These are phyloP conservation scores for Acyrthosiphon pisum DNA, from an alignment of 1,140 invertebrate genomes.

Conservation along the genomic window DNA sequence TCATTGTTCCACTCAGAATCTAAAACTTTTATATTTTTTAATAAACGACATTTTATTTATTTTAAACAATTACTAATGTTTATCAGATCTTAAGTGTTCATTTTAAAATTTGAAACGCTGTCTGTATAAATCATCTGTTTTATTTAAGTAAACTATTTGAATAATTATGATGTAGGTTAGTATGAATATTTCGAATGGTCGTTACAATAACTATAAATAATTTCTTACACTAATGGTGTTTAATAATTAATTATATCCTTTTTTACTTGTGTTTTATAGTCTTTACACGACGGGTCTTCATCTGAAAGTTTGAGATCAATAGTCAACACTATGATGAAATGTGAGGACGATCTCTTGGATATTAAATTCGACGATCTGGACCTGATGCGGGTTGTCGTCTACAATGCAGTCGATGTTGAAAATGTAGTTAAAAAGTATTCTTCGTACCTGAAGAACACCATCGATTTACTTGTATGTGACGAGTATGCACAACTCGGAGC, in stretches of 20 bases:
- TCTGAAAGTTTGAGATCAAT: background rate
- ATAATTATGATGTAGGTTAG: too few relatives aligned
- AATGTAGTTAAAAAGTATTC: slow-evolving; percentile 82
- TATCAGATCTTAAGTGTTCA: too few relatives aligned
- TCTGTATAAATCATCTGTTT: too few relatives aligned
- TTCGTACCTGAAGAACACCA: slow-evolving; percentile 72
- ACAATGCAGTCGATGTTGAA: slow-evolving; percentile 76
- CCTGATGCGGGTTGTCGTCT: slow-evolving; percentile 74
- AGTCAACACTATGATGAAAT: background rate
- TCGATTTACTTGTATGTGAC: slow-evolving; percentile 64
- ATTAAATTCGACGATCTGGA: slow-evolving; percentile 82
- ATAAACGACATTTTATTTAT: too few relatives aligned
- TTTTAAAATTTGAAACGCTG: too few relatives aligned
- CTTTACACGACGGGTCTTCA: slow-evolving; percentile 68
- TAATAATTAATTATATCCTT: background rate
- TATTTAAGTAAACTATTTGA: too few relatives aligned
- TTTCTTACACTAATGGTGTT: background rate
- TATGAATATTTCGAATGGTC: background rate
- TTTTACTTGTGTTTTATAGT: slow-evolving; percentile 63
- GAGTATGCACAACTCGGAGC: slow-evolving; percentile 66
- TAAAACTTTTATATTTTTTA: too few relatives aligned
- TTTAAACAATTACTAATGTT: too few relatives aligned
- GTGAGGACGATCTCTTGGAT: slow-evolving; percentile 67
- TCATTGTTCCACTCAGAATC: too few relatives aligned
- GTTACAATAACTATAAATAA: background rate